Percentiles rank a stretch among this genome's conserved stretches.
These are phyloP conservation scores for Nemoura dubitans DNA, from an alignment of 2,888 invertebrate genomes.

Conservation along the genomic window DNA sequence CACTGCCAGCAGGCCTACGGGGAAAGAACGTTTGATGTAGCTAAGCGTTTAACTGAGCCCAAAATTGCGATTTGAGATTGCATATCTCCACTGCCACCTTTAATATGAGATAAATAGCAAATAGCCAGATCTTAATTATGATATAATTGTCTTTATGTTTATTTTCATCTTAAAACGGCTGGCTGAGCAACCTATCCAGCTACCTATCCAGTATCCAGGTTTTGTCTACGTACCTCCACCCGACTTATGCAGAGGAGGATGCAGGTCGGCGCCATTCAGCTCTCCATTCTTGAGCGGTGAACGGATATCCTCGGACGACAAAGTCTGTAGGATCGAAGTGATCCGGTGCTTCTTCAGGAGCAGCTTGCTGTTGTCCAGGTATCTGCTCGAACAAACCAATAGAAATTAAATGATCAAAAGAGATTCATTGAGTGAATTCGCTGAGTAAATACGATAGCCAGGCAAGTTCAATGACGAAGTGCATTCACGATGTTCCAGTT, in stretches of 20 bases:
- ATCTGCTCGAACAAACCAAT: conserved; percentile 44
- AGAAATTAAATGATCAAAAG: neutral
- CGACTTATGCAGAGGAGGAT: conserved; percentile 55
- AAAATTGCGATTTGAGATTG: too few species aligned
- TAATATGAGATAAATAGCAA: too few species aligned
- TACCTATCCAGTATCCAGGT: neutral
- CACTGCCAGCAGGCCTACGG: conserved; percentile 76
- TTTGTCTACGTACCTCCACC: conserved; percentile 52
- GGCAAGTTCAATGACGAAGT: too few species aligned
- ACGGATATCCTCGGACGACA: conserved; percentile 79
- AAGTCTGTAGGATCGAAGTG: conserved; percentile 83
- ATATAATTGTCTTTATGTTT: too few species aligned
- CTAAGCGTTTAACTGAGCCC: too few species aligned
- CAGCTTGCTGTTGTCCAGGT: conserved; percentile 77
- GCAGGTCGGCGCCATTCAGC: conserved; percentile 51
- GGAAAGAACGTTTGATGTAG: conserved; percentile 19
- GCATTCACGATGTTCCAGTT: too few species aligned
- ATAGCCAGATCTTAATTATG: too few species aligned
- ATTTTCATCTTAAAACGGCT: too few species aligned
- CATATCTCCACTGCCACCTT: too few species aligned
- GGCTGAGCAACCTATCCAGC: too few species aligned
- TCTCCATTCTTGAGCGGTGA: conserved; percentile 60
- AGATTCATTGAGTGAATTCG: too few species aligned
- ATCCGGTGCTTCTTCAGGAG: conserved; percentile 78
- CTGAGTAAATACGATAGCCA: too few species aligned